Base-by-base conservation (phyloP, 2,888 invertebrate genomes). In the Rapana venosa region DNA sequence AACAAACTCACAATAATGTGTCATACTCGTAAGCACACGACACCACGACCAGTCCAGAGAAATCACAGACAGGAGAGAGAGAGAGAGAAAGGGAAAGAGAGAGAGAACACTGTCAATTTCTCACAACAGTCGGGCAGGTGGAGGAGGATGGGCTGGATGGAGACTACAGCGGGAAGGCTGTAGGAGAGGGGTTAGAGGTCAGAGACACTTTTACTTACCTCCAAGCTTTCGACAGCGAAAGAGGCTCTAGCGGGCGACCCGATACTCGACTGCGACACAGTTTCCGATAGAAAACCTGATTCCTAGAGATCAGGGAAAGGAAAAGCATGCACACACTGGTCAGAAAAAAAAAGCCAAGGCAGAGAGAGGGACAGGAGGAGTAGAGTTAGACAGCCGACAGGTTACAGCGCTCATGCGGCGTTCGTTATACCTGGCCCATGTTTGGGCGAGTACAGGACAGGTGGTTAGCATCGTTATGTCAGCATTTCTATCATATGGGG, bases 171-270 rank as follows among this genome's bases (percentile, higher is more conserved):
- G 47, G 47, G 47, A 47, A 47, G 47, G 47, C 47, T 47, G 47
- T 47, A 47, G 47, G 47, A 47, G 47, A 47, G 47, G 47, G 47
- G 70, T n/a, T 70, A 22, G 70, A 26, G 20, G 66, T 26, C 81
- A 87, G 87, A 87, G 87, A 87, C 85, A 26, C 47, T 58, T 86
- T 11, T 87, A 87, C 87, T 87, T 32, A 87, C 87, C 87, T 87
- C 87, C 13, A 47, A 26, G 87, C 66, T 86, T 66, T 87, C 47
- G 47, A 47, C 87, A 15, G 87, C 47, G 32, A 74, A 26, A 70
- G 87, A 36, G 22, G 70, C 47, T 66, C 30, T 87, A 87, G 87
- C 36, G 22, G 22, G 20, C 47, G 26, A 74, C 36, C 87, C 87
- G 22, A 74, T 47, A 87, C 87, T 87, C 22, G 87, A 77, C 74